Evolutionary conservation across 1,140 invertebrate genomes (phyloP).

Genomic region (Polypedilum vanderplanki): DNA sequence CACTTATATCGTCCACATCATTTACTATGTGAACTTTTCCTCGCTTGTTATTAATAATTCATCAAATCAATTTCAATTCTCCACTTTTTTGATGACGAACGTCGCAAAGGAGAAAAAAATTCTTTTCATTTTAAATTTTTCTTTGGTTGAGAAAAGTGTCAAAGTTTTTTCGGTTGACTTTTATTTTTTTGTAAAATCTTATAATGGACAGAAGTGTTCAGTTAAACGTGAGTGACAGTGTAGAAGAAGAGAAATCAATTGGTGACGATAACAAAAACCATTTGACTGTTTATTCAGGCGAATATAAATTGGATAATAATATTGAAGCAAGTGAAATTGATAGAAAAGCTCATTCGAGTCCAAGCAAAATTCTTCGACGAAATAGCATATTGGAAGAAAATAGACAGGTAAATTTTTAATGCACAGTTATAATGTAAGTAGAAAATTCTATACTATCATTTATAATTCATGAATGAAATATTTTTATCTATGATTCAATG

Average conservation of each 20-base stretch:
- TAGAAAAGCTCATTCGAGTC: constrained; percentile 14
- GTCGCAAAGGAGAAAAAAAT: too few relatives aligned
- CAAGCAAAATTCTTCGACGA: background rate
- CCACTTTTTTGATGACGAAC: background rate
- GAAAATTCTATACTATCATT: too few relatives aligned
- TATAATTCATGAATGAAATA: too few relatives aligned
- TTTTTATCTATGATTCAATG: too few relatives aligned
- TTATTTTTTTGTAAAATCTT: too few relatives aligned
- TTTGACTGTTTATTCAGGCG: background rate
- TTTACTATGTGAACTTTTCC: background rate
- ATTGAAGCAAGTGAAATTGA: background rate
- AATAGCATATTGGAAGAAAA: background rate
- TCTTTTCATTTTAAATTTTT: background rate
- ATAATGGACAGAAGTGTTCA: background rate
- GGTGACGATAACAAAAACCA: background rate
- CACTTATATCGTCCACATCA: background rate
- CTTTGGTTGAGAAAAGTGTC: background rate
- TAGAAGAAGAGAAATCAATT: background rate
- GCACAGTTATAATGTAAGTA: too few relatives aligned
- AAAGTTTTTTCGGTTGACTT: background rate
- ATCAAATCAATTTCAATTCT: background rate
- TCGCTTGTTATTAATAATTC: background rate
- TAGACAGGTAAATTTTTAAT: background rate
- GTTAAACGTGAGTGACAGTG: background rate
- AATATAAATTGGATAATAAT: background rate